phyloP scores from a whole-genome alignment of 2,888 invertebrate species.

The Leptopilina myrica region DNA sequence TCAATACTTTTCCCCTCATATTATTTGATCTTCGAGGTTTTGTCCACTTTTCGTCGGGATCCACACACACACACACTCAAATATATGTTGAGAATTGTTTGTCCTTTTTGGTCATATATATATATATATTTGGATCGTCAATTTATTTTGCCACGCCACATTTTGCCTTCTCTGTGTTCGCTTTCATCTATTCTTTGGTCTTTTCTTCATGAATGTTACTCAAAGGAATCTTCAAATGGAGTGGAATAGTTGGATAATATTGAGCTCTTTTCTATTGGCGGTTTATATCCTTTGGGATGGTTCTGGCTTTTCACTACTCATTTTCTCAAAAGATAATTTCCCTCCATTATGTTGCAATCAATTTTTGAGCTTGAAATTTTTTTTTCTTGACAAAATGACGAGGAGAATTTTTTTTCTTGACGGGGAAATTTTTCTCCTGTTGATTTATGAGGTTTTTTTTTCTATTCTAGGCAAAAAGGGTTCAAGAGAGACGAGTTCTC shows the following conservation, averaged over 20 bases:
- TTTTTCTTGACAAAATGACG: too few species aligned
- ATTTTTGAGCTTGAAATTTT: not conserved
- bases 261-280: constrained; percentile 43
- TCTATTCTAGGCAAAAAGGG: too few species aligned
- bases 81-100: not conserved
- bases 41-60: constrained; percentile 43
- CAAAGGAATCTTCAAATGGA: constrained; percentile 33
- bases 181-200: constrained; percentile 24
- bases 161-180: constrained; percentile 3
- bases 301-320: constrained; percentile 4
- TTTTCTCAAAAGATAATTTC: not conserved
- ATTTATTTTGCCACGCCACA: constrained; percentile 39
- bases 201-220: constrained; percentile 5
- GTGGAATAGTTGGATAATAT: constrained; percentile 39
- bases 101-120: not conserved
- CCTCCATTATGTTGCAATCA: not conserved
- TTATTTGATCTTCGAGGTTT: constrained; percentile 18
- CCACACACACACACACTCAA: not conserved
- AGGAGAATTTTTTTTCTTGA: not conserved
- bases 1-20: not conserved
- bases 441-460: too few species aligned
- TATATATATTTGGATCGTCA: constrained; percentile 19
- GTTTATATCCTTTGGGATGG: constrained; percentile 12
- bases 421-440: too few species aligned
- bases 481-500: too few species aligned